Percentiles rank a stretch among this genome's conserved stretches.
These are phyloP conservation scores for Sebastes kiyomatsui DNA, from an alignment of 2,797 vertebrate genomes.

Conservation along the genomic window DNA sequence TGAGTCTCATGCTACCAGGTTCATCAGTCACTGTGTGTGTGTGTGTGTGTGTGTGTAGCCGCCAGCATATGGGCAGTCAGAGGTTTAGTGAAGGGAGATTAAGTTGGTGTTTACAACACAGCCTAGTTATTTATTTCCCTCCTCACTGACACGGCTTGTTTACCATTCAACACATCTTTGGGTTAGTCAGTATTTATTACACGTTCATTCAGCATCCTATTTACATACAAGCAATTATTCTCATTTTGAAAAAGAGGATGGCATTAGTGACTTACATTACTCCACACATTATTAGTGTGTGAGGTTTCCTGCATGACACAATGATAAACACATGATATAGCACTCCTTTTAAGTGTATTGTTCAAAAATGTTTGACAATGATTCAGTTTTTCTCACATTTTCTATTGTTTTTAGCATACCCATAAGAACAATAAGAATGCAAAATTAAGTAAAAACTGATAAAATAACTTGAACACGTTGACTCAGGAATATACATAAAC, in stretches of 20 bases:
- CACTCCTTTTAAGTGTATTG: not conserved
- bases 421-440: not conserved
- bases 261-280: not conserved
- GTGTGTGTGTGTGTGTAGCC: slow-evolving; percentile 7
- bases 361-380: not conserved
- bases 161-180: not conserved
- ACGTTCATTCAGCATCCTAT: not conserved
- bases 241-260: not conserved
- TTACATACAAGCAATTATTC: not conserved
- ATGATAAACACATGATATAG: not conserved
- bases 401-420: not conserved
- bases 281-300: not conserved
- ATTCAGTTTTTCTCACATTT: not conserved
- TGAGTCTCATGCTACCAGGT: slow-evolving; percentile 14
- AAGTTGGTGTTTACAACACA: slow-evolving; percentile 33
- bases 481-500: too few species aligned
- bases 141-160: slow-evolving; percentile 12
- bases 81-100: slow-evolving; percentile 45
- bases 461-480: not conserved
- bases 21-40: slow-evolving; percentile 12
- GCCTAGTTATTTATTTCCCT: slow-evolving; percentile 34
- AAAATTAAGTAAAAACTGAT: not conserved
- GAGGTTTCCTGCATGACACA: not conserved
- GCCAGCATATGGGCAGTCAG: slow-evolving; percentile 47
- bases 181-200: not conserved